Base-by-base conservation (phyloP, 2,113 vertebrate genomes). In the Ciconia stormi region DNA sequence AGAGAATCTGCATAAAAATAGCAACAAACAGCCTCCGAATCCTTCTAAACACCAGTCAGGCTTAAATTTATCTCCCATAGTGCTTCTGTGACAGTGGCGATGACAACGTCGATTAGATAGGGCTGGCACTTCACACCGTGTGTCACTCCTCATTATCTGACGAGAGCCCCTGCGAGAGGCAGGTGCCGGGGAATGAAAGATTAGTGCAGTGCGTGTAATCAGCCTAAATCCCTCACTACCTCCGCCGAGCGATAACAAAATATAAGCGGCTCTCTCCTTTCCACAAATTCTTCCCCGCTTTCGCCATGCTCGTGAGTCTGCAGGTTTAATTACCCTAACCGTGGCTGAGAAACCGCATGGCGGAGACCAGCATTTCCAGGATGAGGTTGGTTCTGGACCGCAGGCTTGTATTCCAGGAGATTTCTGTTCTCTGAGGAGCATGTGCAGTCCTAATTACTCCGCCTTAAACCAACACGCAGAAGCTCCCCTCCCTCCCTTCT, bases 1-100 rank as follows among this genome's bases (percentile, higher is more conserved):
- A 90, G 93, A 95, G 46, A 90, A 94, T 69, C 42, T 85, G 52
- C 86, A 62, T 96, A 79, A 96, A 97, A 97, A 93, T 86, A 95
- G 86, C 78, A 95, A 92, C 83, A 97, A 96, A 89, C 86, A 96
- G 67, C 63, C 76, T 85, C 62, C 3, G 22, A 96, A 93, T 81
- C 72, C 55, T 69, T 95, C 79, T 70, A 89, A 95, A 96, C 55
- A 90, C 40, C 67, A 76, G 50, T 93, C 25, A 10, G 82, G 59
- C 81, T 94, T 89, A 66, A 95, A 97, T 95, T 74, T 55, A 84
- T 85, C 79, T 91, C 72, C 92, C 59, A 19, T 78, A 88, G 95
- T 87, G 77, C 82, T 94, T 95, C 36, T 92, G 77, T 93, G 89
- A 87, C 91, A 92, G 58, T 53, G 88, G 61, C 7, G 82, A 95